Evolutionary conservation across 2,113 vertebrate species (phyloP).

Genomic region (Dolichotis patagonum): DNA sequence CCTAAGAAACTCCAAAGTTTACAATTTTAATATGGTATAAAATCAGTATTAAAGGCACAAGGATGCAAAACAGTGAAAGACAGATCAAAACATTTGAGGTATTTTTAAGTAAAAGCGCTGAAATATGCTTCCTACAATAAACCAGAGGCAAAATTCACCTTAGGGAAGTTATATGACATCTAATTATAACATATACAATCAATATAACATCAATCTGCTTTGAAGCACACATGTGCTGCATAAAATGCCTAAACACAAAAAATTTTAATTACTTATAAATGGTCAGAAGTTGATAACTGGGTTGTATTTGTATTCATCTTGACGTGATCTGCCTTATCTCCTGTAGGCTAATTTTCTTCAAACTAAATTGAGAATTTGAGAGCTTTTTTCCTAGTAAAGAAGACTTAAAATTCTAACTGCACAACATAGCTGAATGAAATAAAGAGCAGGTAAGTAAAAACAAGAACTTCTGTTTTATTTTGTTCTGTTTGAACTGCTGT

Average conservation of each 20-base stretch:
- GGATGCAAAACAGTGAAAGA: background rate
- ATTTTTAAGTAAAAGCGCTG: slow-evolving; percentile 23
- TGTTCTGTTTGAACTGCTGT: background rate
- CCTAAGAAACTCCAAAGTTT: background rate
- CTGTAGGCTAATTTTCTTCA: slow-evolving; percentile 14
- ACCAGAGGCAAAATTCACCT: slow-evolving; percentile 41
- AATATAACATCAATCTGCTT: slow-evolving; percentile 58
- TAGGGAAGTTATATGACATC: slow-evolving; percentile 2
- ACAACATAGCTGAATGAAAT: background rate
- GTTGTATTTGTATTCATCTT: slow-evolving; percentile 26
- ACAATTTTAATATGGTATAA: background rate
- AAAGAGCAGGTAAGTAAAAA: background rate
- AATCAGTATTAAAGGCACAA: background rate
- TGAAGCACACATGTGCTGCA: slow-evolving; percentile 3
- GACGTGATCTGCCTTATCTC: background rate
- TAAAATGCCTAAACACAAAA: slow-evolving; percentile 25
- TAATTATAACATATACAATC: background rate
- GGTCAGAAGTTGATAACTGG: background rate
- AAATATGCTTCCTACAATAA: background rate
- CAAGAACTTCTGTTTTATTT: background rate
- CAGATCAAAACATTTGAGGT: background rate
- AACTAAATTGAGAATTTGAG: slow-evolving; percentile 44
- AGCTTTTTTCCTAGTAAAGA: background rate
- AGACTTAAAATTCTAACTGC: slow-evolving; percentile 46
- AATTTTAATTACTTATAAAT: slow-evolving; percentile 33